Conservation (phyloP, 2,797 vertebrate genomes). For the Crenichthys baileyi region DNA sequence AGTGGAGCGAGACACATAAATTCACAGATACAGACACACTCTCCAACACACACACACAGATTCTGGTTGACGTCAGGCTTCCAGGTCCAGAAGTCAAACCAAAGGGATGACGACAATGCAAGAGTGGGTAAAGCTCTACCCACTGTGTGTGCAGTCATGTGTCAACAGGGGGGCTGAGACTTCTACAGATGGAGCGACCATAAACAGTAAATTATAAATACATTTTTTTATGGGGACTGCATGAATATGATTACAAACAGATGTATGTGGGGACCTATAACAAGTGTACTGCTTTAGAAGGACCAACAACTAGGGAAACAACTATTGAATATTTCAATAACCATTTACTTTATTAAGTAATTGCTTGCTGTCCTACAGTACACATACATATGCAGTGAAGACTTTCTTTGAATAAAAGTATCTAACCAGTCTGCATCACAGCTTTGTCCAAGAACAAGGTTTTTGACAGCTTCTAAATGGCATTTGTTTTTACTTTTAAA, state of each 20-base stretch:
- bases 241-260: slow-evolving; percentile 4
- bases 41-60: background rate
- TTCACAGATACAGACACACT: slow-evolving; percentile 7
- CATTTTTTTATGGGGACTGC: slow-evolving; percentile 18
- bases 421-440: background rate
- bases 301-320: background rate
- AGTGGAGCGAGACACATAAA: slow-evolving; percentile 44
- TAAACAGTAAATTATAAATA: slow-evolving; percentile 36
- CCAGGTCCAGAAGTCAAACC: slow-evolving; percentile 23
- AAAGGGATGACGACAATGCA: slow-evolving; percentile 25
- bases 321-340: background rate
- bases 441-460: too few species aligned
- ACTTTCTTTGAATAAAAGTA: background rate
- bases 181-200: slow-evolving; percentile 48
- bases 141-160: slow-evolving; percentile 13
- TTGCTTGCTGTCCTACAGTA: background rate
- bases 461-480: too few species aligned
- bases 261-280: slow-evolving; percentile 20
- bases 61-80: slow-evolving; percentile 35
- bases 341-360: background rate
- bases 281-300: background rate
- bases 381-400: background rate
- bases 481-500: background rate
- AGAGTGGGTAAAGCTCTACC: slow-evolving; percentile 12
- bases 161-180: slow-evolving; percentile 28